These are phyloP conservation scores for Paraescarpia echinospica DNA, from an alignment of 1,140 invertebrate genomes.

Conservation along the genomic window DNA sequence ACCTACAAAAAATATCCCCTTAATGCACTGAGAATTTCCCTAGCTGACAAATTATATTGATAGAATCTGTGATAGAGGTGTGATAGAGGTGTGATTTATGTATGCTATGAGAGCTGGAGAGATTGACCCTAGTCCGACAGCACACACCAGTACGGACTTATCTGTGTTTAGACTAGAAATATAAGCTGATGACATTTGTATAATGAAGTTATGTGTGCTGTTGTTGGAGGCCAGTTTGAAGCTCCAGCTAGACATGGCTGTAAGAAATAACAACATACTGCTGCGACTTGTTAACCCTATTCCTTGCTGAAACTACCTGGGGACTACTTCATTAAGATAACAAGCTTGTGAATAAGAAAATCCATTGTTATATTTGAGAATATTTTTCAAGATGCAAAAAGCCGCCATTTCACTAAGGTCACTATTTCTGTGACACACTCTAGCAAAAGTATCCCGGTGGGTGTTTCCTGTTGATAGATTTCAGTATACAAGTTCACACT, in stretches of 20 bases:
- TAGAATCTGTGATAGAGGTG: not conserved
- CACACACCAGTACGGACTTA: too few relatives aligned
- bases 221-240: not conserved
- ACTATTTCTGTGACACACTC: too few relatives aligned
- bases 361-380: too few relatives aligned
- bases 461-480: too few relatives aligned
- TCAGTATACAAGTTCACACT: too few relatives aligned
- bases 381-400: too few relatives aligned
- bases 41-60: not conserved
- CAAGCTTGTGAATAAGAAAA: too few relatives aligned
- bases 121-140: not conserved
- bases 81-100: not conserved
- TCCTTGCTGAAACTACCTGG: too few relatives aligned
- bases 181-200: not conserved
- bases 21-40: not conserved
- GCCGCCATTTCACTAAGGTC: too few relatives aligned
- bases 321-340: too few relatives aligned
- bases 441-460: too few relatives aligned
- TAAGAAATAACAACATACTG: not conserved
- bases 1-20: not conserved
- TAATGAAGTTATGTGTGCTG: not conserved
- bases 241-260: not conserved
- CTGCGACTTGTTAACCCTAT: not conserved
- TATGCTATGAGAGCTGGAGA: not conserved
- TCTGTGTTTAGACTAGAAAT: conserved; percentile 1